Conservation (phyloP, 2,797 vertebrate genomes). For the Siniperca scherzeri region DNA sequence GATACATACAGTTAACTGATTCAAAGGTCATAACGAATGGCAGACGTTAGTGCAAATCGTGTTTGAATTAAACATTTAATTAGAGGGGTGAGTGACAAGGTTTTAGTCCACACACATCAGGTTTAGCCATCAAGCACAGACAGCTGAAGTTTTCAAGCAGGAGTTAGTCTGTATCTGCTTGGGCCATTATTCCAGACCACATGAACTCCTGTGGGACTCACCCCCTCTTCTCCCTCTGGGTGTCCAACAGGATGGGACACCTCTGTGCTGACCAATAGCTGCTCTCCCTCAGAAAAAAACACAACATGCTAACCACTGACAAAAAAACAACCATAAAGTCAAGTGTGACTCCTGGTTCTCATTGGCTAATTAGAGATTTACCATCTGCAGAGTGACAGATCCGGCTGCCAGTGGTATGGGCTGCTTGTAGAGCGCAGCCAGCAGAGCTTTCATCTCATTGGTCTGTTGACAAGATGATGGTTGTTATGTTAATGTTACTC, state of each 20-base stretch:
- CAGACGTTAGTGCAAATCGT: slow-evolving; percentile 32
- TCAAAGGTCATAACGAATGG: slow-evolving; percentile 2
- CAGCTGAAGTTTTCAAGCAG: slow-evolving; percentile 58
- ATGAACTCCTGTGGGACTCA: slow-evolving; percentile 76
- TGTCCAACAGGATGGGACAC: slow-evolving; percentile 69
- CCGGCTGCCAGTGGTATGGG: slow-evolving; percentile 79
- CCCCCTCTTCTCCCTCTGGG: slow-evolving; percentile 74
- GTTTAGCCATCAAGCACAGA: slow-evolving; percentile 51
- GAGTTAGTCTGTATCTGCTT: slow-evolving; percentile 63
- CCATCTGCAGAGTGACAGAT: slow-evolving; percentile 86
- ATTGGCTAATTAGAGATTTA: slow-evolving; percentile 74
- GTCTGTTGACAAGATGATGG: slow-evolving; percentile 75
- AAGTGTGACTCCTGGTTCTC: slow-evolving; percentile 11
- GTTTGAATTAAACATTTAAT: slow-evolving; percentile 33
- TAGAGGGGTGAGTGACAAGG: slow-evolving; percentile 31
- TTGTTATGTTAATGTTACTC: not conserved
- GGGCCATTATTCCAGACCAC: slow-evolving; percentile 34
- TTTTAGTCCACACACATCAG: slow-evolving; percentile 61
- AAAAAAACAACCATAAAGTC: slow-evolving; percentile 40
- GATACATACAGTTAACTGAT: not conserved
- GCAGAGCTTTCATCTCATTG: slow-evolving; percentile 84
- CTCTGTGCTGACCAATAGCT: slow-evolving; percentile 78
- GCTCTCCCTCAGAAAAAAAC: slow-evolving; percentile 84
- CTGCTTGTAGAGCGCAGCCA: slow-evolving; percentile 84
- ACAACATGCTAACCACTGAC: slow-evolving; percentile 71